Base-by-base conservation (phyloP, 1,140 invertebrate genomes). In the Drosophila micromelanica region DNA sequence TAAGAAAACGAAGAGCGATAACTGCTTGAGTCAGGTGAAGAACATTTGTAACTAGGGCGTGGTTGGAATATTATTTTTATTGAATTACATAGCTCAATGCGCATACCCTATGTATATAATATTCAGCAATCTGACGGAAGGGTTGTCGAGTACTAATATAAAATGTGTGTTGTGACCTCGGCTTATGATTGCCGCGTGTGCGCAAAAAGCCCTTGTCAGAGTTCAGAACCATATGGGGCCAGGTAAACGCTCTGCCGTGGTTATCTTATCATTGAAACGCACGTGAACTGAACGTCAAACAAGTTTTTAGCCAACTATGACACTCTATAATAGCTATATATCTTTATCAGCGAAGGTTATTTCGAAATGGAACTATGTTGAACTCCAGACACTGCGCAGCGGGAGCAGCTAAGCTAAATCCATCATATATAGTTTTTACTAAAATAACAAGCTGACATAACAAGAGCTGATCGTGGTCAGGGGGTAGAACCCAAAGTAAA, bases 181-280 rank as follows among this genome's bases (percentile, higher is more conserved):
- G 35, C 20, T 68, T 73, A 76, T 51, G 73, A 76, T 73, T 65
- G 74, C 5, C 23, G 17, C 75, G 67, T 69, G 76, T 70, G 72
- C 60, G 60, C 55, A 57, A 69, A 76, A 76, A 73, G 76, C 76
- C 76, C 76, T 85, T 70, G 71, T 15, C 8, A 69, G 76, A 79
- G 80, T 84, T 84, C 80, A 82, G 27, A 65, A 52, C 60, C 45
- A 40, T 43, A 38, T 11, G 15, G 27, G 12, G 6, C 6, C 51
- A 70, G 76, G 56, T 62, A 57, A 57, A 61, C 49, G 37, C 15
- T 43, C 37, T 8, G 20, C 12, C 5, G 3, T 2, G 27, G 49
- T 67, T 68, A 85, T 85, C 80, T 85, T 85, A 84, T 84, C 80
- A 77, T 80, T 85, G 73, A 78, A 57, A 37, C 51, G 61, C 80